phyloP scores from a whole-genome alignment of 2,888 invertebrate species.

The Netelia melanura region DNA sequence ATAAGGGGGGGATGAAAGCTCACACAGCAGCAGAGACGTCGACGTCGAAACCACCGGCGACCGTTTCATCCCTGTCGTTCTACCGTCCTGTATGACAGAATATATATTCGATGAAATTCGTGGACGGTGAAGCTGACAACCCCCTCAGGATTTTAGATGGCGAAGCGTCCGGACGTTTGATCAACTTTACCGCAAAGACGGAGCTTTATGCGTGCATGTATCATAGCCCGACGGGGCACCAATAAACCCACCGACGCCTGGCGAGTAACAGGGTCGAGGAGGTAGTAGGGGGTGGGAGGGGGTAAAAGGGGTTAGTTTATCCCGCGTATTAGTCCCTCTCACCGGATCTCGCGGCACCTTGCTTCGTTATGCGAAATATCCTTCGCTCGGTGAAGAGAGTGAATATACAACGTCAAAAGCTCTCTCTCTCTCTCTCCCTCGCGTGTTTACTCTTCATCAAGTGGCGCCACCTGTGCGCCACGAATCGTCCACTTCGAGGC shows the following conservation, averaged over 20 bases:
- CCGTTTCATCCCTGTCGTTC: slow-evolving; percentile 10
- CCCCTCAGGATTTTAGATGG: background rate
- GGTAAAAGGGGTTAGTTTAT: slow-evolving; percentile 1
- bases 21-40: slow-evolving; percentile 50
- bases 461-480: slow-evolving; percentile 33
- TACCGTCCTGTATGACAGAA: background rate
- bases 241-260: slow-evolving; percentile 29
- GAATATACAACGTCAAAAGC: background rate
- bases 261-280: background rate
- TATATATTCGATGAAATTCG: background rate
- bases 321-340: slow-evolving; percentile 14
- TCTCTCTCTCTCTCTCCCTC: background rate
- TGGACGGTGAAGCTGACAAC: slow-evolving; percentile 28
- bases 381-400: no score
- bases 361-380: slow-evolving; percentile 19
- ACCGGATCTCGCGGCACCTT: background rate
- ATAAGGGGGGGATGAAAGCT: slow-evolving; percentile 51
- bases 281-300: background rate
- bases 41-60: slow-evolving; percentile 41
- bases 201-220: background rate
- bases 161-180: background rate
- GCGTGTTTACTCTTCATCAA: slow-evolving; percentile 46
- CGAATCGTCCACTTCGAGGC: background rate
- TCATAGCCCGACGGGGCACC: slow-evolving; percentile 10
- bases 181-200: slow-evolving; percentile 30